Conservation (phyloP, 92 coral and sea anemone species). For the Umimayanthus kanabou region DNA sequence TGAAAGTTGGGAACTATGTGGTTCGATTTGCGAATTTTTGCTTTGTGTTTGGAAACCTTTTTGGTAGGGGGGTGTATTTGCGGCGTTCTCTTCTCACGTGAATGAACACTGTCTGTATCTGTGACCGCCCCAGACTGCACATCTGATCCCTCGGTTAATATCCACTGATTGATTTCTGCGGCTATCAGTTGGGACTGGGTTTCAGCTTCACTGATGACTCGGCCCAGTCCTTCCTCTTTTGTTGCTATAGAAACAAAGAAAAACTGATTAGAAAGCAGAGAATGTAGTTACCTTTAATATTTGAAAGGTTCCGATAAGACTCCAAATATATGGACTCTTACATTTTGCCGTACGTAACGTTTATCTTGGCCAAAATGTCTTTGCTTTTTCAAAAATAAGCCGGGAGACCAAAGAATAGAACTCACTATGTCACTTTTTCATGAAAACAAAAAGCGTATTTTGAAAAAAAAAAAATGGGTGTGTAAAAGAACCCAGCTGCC, state of each 20-base stretch:
- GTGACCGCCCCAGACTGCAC: constrained; percentile 36
- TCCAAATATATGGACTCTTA: too few relatives aligned
- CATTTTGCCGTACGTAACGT: too few relatives aligned
- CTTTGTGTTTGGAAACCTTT: not conserved
- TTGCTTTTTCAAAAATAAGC: too few relatives aligned
- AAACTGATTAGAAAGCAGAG: not conserved
- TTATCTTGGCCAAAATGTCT: too few relatives aligned
- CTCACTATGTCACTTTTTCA: too few relatives aligned
- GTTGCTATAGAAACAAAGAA: not conserved
- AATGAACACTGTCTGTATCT: not conserved
- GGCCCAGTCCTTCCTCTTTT: constrained; percentile 37
- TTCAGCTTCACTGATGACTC: constrained; percentile 55
- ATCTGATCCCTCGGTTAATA: constrained; percentile 47
- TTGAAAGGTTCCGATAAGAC: too few relatives aligned
- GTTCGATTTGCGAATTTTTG: not conserved
- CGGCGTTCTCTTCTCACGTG: constrained; percentile 48
- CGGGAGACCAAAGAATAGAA: too few relatives aligned
- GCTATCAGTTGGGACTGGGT: constrained; percentile 72
- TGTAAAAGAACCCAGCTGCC: too few relatives aligned
- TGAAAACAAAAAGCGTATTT: too few relatives aligned
- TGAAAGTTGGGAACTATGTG: not conserved
- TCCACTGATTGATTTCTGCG: constrained; percentile 74
- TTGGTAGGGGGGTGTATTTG: not conserved
- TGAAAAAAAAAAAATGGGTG: too few relatives aligned
- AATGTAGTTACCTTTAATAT: too few relatives aligned